Evolutionary conservation across 2,113 vertebrate species (phyloP).

Genomic region (Conger conger): DNA sequence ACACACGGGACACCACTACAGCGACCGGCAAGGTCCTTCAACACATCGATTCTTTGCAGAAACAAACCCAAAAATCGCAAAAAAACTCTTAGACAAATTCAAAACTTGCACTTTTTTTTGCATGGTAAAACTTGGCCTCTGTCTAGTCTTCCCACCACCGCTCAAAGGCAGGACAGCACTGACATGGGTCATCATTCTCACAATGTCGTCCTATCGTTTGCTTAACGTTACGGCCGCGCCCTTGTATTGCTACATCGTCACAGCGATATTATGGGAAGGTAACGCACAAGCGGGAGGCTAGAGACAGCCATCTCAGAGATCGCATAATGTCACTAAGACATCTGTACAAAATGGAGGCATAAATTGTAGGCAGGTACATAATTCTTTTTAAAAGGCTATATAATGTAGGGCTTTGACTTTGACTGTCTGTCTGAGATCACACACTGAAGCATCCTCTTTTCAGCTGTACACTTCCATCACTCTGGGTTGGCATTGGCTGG

Average conservation of each 20-base stretch:
- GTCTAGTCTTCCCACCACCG: not conserved
- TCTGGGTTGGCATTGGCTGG: not conserved
- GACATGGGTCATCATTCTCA: not conserved
- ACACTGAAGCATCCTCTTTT: not conserved
- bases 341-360: not conserved
- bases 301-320: not conserved
- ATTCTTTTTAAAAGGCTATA: not conserved
- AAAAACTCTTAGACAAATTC: not conserved
- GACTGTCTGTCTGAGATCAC: not conserved
- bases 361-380: not conserved
- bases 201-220: not conserved
- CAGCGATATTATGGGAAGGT: not conserved
- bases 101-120: too few species aligned
- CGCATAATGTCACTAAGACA: not conserved
- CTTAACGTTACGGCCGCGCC: not conserved
- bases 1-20: not conserved
- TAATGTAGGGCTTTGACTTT: not conserved
- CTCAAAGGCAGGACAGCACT: not conserved
- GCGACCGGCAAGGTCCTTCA: not conserved
- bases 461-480: not conserved
- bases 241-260: not conserved
- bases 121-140: not conserved
- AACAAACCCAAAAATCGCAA: not conserved
- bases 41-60: conserved; percentile 26
- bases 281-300: not conserved